These are phyloP conservation scores for Macquaria ambigua DNA, from an alignment of 2,113 vertebrate genomes.

Conservation along the genomic window DNA sequence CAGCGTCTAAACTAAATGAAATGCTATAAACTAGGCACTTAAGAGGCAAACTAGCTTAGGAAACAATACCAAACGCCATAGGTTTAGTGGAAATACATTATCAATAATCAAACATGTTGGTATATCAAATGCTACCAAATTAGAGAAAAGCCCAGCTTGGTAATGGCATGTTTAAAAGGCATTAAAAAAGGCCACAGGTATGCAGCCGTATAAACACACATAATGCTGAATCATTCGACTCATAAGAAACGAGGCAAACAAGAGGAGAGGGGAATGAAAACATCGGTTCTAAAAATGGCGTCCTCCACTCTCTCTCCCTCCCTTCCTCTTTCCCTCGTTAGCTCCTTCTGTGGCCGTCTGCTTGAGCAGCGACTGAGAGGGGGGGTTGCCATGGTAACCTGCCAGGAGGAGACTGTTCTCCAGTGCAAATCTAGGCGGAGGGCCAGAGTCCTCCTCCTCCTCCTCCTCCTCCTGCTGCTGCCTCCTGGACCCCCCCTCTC, in stretches of 20 bases:
- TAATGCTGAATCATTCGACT: slow-evolving; percentile 10
- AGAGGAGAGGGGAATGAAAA: slow-evolving; percentile 46
- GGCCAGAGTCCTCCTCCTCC: slow-evolving; percentile 47
- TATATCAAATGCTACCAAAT: background rate
- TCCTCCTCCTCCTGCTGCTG: slow-evolving; percentile 17
- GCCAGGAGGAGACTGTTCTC: slow-evolving; percentile 59
- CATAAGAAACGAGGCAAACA: slow-evolving; percentile 37
- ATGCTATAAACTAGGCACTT: background rate
- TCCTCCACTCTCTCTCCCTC: slow-evolving; percentile 3
- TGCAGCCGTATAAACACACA: background rate
- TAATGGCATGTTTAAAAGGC: background rate
- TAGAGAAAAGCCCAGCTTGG: background rate
- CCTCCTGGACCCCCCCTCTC: background rate
- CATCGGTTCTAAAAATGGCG: slow-evolving; percentile 73
- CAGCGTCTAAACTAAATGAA: background rate
- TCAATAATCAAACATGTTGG: background rate
- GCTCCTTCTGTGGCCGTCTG: slow-evolving; percentile 53
- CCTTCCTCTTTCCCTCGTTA: slow-evolving; percentile 11
- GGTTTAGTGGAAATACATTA: background rate
- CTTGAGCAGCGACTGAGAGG: slow-evolving; percentile 40
- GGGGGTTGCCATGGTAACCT: slow-evolving; percentile 78
- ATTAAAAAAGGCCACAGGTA: background rate
- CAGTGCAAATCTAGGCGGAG: slow-evolving; percentile 53
- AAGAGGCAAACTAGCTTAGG: background rate
- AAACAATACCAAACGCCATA: background rate